Base-by-base conservation (phyloP, 1,140 invertebrate genomes). In the Sycophaga agraensis region DNA sequence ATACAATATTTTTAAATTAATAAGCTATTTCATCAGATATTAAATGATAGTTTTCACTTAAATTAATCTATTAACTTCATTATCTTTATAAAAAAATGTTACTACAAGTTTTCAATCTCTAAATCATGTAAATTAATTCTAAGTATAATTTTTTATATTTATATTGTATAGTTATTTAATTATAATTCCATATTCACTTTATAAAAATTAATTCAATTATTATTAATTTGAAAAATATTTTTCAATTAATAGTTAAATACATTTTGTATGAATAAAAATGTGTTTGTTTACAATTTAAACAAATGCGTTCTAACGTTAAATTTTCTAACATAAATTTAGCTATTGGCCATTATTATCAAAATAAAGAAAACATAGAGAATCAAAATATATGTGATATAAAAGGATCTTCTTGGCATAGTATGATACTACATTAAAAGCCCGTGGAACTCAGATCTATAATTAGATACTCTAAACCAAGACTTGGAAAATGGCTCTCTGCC, bases 381-480 rank as follows among this genome's bases (percentile, higher is more conserved):
- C n/a, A 64, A 71, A 66, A 72, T 75, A 68, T 72, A 73, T 65
- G 64, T 62, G 69, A 70, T 60, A 67, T 63, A 72, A 63, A 60
- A 69, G 67, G 68, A 74, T 73, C 66, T 70, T 54, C 66, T 75
- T 64, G 67, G 65, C 65, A 66, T 64, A 64, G 67, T 67, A 74
- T 68, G 70, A 71, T 73, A 71, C 68, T 67, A 69, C 71, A 70
- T 63, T 67, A 70, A 76, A 72, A 77, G 72, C 69, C 66, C 75
- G 70, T 77, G 71, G 64, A 73, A 68, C 71, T 71, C 75, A 68
- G 42, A 51, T 68, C 71, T 81, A 81, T 75, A 78, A 75, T 77
- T 81, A 81, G 76, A 74, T 54, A 66, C 68, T 76, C 79, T 79
- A 79, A 80, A 81, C 76, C 72, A 75, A 77, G 76, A 77, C 73